Conservation (phyloP, 2,888 invertebrate genomes). For the Thereva unica region DNA sequence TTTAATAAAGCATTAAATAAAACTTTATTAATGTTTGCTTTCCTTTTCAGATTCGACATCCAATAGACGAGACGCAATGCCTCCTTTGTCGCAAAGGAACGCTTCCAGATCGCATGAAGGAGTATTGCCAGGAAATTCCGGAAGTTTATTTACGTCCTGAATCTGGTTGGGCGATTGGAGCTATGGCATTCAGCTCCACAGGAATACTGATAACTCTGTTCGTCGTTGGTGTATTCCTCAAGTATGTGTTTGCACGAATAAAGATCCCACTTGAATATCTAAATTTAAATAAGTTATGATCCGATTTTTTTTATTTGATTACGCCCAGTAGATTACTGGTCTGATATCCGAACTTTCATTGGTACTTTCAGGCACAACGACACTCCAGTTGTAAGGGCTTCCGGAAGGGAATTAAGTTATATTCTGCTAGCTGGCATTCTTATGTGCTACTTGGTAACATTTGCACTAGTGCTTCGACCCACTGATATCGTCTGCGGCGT, state of each 20-base stretch:
- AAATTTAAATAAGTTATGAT: background rate
- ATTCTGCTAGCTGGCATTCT: conserved; percentile 87
- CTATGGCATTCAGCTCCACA: conserved; percentile 84
- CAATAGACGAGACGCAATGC: conserved; percentile 81
- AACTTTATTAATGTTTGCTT: background rate
- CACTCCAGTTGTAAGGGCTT: conserved; percentile 96
- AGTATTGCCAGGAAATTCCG: conserved; percentile 75
- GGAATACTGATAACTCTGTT: conserved; percentile 83
- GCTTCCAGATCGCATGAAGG: conserved; percentile 76
- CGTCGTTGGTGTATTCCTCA: conserved; percentile 79
- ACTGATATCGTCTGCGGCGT: conserved; percentile 88
- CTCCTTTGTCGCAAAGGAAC: conserved; percentile 81
- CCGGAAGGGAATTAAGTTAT: conserved; percentile 87
- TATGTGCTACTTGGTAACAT: conserved; percentile 91
- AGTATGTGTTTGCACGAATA: conserved; percentile 47
- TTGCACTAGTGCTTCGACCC: conserved; percentile 84
- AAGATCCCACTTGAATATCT: background rate
- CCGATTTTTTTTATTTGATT: no score
- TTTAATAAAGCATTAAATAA: background rate
- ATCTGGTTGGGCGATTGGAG: conserved; percentile 91
- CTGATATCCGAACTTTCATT: no score
- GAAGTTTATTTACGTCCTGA: conserved; percentile 80
- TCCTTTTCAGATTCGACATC: conserved; percentile 72
- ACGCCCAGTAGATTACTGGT: no score
- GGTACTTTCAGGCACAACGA: conserved; percentile 69